phyloP scores from a whole-genome alignment of 2,113 vertebrate genomes.

The Holacanthus passer region DNA sequence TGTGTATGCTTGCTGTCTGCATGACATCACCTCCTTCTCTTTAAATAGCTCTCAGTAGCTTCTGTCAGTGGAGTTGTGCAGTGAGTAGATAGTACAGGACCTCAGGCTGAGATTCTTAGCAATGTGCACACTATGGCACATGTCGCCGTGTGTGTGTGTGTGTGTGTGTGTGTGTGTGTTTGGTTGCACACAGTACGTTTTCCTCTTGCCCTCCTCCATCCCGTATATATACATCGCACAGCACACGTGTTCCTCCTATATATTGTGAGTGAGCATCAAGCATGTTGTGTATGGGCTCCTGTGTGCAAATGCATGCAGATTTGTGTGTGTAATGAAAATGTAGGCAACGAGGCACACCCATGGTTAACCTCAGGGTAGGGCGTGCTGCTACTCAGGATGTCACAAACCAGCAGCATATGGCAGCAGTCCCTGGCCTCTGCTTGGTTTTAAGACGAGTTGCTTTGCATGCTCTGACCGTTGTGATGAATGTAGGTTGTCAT shows the following conservation, averaged over 20 bases:
- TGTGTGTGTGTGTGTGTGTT: conserved; percentile 9
- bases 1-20: conserved; percentile 20
- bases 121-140: conserved; percentile 5
- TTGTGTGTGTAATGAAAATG: conserved; percentile 47
- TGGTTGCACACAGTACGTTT: neutral
- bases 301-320: conserved; percentile 13
- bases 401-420: conserved; percentile 74
- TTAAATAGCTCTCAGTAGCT: conserved; percentile 77
- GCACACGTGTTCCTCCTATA: neutral
- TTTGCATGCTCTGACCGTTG: conserved; percentile 27
- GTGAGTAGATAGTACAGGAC: conserved; percentile 48
- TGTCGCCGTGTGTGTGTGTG: neutral
- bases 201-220: neutral
- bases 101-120: conserved; percentile 27
- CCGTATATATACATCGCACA: neutral
- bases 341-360: conserved; percentile 74
- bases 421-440: conserved; percentile 49
- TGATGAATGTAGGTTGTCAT: conserved; percentile 49
- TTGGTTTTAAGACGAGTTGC: conserved; percentile 51
- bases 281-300: neutral
- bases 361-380: conserved; percentile 81
- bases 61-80: conserved; percentile 62
- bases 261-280: conserved; percentile 32
- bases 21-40: conserved; percentile 75
- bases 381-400: conserved; percentile 70